Conservation (phyloP, 2,888 invertebrate genomes). For the Orchesellides sinensis region DNA sequence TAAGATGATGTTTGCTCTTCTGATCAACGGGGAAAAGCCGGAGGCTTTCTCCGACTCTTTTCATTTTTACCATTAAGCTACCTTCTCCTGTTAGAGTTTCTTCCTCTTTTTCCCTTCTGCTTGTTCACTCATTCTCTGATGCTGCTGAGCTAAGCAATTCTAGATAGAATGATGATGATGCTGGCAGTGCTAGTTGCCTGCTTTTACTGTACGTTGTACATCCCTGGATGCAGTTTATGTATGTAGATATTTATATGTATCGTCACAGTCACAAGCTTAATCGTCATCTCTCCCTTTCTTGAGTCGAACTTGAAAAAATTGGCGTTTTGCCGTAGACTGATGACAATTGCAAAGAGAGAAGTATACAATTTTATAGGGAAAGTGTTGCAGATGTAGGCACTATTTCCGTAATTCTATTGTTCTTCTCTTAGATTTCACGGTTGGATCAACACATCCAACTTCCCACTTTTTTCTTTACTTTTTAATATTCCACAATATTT, state of each 20-base stretch:
- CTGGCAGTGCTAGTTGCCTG: neutral
- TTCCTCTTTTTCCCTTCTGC: neutral
- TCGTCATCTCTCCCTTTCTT: neutral
- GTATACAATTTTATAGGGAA: no score
- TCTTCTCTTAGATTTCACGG: no score
- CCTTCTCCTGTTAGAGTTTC: conserved; percentile 14
- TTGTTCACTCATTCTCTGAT: neutral
- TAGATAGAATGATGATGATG: neutral
- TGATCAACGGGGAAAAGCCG: conserved; percentile 71
- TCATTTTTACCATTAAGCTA: conserved; percentile 22
- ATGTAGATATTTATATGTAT: neutral
- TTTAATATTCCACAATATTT: no score
- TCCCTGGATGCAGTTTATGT: neutral
- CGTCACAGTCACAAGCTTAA: conserved; percentile 10
- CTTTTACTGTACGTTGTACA: neutral
- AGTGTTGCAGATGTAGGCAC: no score
- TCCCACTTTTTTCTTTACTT: no score
- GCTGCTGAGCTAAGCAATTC: conserved; percentile 43
- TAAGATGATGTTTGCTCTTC: conserved; percentile 75
- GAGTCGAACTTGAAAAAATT: conserved; percentile 26
- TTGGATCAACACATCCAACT: no score
- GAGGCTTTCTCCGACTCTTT: conserved; percentile 57
- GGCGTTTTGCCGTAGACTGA: conserved; percentile 1
- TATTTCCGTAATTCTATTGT: no score
- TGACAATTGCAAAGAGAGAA: no score